Base-by-base conservation (phyloP, 2,797 vertebrate species). In the Melanotaenia maccullochi region DNA sequence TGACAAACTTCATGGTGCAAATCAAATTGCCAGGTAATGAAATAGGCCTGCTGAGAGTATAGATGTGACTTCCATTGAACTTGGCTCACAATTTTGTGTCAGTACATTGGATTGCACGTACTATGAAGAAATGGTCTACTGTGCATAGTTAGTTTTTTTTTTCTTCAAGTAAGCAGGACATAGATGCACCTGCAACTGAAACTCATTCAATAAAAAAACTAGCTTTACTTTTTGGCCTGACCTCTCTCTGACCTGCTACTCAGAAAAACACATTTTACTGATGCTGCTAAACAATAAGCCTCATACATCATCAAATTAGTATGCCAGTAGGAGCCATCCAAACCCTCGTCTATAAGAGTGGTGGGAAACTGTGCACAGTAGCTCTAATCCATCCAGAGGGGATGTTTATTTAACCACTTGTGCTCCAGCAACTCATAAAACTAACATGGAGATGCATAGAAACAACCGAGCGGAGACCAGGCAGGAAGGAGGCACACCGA, bases 391-490 rank as follows among this genome's bases (percentile, higher is more conserved):
- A 76, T 68, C 75, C 76, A 60, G 63, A 74, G 71, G 59, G 89
- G 89, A 89, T 87, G 92, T 93, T 93, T 90, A 18, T 87, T 84
- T 85, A 91, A 89, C 85, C 85, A 70, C 68, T 83, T 88, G 82
- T 90, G 81, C 72, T 70, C 78, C 61, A 4, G 61, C 73, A 66
- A 73, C 40, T 65, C 63, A 71, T 68, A 79, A 80, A 92, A 85
- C 85, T 68, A 92, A 89, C 85, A 89, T 22, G 44, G 70, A 86
- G 76, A 85, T 61, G 63, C 51, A 75, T 60, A 71, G 68, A 82
- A 86, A 83, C 60, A 66, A 80, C 62, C 12, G 24, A 56, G 25
- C 22, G 24, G 51, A 64, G 71, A 65, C 35, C 57, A 52, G 62
- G 58, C 88, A 89, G 88, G 91, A 93, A 91, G 82, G 55, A 36